These are phyloP conservation scores for Brachyistius frenatus DNA, from an alignment of 2,113 vertebrate species.

Conservation along the genomic window DNA sequence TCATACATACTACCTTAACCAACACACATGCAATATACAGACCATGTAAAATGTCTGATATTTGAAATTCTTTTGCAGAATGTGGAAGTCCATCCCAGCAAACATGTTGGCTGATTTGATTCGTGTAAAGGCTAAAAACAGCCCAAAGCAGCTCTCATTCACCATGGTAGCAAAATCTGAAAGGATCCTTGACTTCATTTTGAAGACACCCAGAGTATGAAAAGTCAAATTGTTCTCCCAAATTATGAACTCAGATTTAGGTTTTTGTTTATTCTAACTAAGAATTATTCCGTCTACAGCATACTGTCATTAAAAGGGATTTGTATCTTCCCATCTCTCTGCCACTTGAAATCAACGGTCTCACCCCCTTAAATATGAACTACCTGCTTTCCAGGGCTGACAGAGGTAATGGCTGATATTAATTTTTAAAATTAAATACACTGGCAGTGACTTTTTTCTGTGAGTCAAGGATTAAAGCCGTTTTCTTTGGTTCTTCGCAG, in stretches of 20 bases:
- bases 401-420: conserved; percentile 54
- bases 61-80: conserved; percentile 68
- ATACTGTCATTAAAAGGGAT: conserved; percentile 74
- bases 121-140: conserved; percentile 68
- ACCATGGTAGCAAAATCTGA: conserved; percentile 77
- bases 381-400: conserved; percentile 60
- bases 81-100: conserved; percentile 70
- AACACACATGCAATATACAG: not conserved
- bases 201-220: conserved; percentile 81
- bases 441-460: not conserved
- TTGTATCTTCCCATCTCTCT: conserved; percentile 81
- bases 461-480: not conserved
- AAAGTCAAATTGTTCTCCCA: not conserved
- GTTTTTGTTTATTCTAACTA: not conserved
- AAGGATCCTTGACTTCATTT: conserved; percentile 75
- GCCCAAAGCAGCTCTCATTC: conserved; percentile 72
- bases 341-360: conserved; percentile 69
- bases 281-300: conserved; percentile 71
- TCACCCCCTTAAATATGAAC: conserved; percentile 57
- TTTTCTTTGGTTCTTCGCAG: conserved; percentile 38
- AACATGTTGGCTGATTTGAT: conserved; percentile 68
- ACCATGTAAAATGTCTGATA: conserved; percentile 3
- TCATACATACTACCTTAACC: accelerated
- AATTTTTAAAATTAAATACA: not conserved
- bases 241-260: not conserved